phyloP scores from a whole-genome alignment of 2,888 invertebrate species.

The Troides helena region DNA sequence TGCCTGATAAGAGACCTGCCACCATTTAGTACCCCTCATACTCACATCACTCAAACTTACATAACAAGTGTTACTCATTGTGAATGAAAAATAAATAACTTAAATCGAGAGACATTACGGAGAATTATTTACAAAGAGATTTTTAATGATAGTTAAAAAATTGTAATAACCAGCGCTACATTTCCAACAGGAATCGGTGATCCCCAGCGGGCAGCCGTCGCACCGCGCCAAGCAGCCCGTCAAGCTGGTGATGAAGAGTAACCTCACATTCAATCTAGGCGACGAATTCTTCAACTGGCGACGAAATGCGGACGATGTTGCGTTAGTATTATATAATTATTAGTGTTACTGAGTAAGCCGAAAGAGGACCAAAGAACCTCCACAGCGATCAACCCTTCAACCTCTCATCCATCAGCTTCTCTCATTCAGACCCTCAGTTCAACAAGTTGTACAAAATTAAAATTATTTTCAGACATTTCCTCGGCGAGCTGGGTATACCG shows the following conservation, averaged over 20 bases:
- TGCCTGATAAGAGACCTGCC: too few species aligned
- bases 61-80: too few species aligned
- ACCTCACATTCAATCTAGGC: conserved; percentile 67
- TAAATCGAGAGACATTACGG: too few species aligned
- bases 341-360: not conserved
- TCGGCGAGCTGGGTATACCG: conserved; percentile 40
- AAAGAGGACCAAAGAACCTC: too few species aligned
- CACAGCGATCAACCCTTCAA: too few species aligned
- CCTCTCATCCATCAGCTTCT: too few species aligned
- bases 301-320: conserved; percentile 39
- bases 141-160: not conserved
- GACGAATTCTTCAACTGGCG: conserved; percentile 61
- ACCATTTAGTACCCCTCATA: too few species aligned
- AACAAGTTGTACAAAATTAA: not conserved
- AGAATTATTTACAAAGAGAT: too few species aligned
- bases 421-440: too few species aligned
- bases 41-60: too few species aligned
- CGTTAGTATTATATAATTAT: conserved; percentile 43
- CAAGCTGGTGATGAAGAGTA: conserved; percentile 61
- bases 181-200: not conserved
- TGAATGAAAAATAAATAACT: too few species aligned
- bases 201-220: not conserved
- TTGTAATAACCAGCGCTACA: not conserved
- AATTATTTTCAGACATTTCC: conserved; percentile 28
- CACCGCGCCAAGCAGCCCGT: conserved; percentile 41